Evolutionary conservation across 2,888 invertebrate species (phyloP).

Genomic region (Salpingus planirostris): DNA sequence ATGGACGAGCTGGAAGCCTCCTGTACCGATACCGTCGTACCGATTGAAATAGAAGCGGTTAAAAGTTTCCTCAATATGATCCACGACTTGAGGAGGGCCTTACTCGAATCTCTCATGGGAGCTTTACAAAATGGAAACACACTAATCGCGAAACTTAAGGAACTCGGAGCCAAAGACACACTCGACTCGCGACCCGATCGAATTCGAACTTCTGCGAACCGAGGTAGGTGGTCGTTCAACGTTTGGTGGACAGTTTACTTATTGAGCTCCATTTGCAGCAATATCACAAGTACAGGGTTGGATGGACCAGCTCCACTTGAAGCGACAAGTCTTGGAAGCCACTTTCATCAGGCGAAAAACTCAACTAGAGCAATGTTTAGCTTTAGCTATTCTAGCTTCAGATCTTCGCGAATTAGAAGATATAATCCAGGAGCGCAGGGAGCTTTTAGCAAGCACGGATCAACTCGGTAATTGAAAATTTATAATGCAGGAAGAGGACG

Average conservation of each 20-base stretch:
- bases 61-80: slow-evolving; percentile 60
- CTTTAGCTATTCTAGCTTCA: slow-evolving; percentile 61
- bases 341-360: slow-evolving; percentile 60
- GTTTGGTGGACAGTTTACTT: too few species aligned
- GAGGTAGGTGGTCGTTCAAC: slow-evolving; percentile 31
- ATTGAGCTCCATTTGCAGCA: slow-evolving; percentile 45
- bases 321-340: slow-evolving; percentile 60
- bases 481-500: too few species aligned
- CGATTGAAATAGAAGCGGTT: slow-evolving; percentile 63
- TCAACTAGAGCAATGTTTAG: slow-evolving; percentile 70
- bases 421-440: slow-evolving; percentile 47
- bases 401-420: slow-evolving; percentile 60
- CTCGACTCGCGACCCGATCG: slow-evolving; percentile 64
- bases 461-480: slow-evolving; percentile 43
- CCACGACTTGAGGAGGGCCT: slow-evolving; percentile 60
- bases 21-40: slow-evolving; percentile 57
- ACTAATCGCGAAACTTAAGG: slow-evolving; percentile 63
- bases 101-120: slow-evolving; percentile 70
- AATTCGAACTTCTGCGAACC: slow-evolving; percentile 41
- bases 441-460: slow-evolving; percentile 49
- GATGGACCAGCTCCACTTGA: slow-evolving; percentile 67
- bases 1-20: slow-evolving; percentile 61
- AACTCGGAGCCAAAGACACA: slow-evolving; percentile 64
- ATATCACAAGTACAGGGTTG: slow-evolving; percentile 64
- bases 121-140: slow-evolving; percentile 72